A percentile compares a stretch with the other conserved stretches of the same genome.
Evolutionary conservation across 2,888 invertebrate species (phyloP).

Genomic region (Dyspetes luteomarginatus): DNA sequence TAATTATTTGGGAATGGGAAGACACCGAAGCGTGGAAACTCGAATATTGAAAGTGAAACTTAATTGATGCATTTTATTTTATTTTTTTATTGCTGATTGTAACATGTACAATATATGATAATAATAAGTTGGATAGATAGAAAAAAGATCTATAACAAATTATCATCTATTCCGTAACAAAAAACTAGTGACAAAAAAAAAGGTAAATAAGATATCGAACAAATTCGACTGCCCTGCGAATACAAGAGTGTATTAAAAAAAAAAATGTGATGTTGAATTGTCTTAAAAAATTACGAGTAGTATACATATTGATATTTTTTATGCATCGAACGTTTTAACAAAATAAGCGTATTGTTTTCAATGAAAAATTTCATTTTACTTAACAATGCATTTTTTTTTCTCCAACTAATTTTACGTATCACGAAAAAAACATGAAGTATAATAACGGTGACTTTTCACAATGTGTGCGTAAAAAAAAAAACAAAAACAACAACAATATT

Average conservation of each 20-base stretch:
- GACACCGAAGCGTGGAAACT: not conserved
- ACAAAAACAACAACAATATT: not conserved
- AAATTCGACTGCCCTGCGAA: not conserved
- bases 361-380: not conserved
- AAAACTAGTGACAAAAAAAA: constrained; percentile 5
- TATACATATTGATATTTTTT: not conserved
- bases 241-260: not conserved
- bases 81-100: constrained; percentile 21
- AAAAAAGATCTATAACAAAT: not conserved
- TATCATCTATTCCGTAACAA: not conserved
- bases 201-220: not conserved
- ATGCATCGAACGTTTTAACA: not conserved
- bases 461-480: not conserved
- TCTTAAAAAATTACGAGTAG: not conserved
- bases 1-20: not conserved
- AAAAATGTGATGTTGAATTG: not conserved
- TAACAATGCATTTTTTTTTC: not conserved
- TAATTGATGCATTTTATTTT: not conserved
- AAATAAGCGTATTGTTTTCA: not conserved
- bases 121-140: not conserved
- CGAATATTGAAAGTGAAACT: not conserved
- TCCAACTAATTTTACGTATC: not conserved
- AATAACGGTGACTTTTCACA: not conserved
- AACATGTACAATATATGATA: constrained; percentile 13
- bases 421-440: not conserved